Evolutionary conservation across 2,888 invertebrate genomes (phyloP).

Genomic region (Druceiella hillmani): DNA sequence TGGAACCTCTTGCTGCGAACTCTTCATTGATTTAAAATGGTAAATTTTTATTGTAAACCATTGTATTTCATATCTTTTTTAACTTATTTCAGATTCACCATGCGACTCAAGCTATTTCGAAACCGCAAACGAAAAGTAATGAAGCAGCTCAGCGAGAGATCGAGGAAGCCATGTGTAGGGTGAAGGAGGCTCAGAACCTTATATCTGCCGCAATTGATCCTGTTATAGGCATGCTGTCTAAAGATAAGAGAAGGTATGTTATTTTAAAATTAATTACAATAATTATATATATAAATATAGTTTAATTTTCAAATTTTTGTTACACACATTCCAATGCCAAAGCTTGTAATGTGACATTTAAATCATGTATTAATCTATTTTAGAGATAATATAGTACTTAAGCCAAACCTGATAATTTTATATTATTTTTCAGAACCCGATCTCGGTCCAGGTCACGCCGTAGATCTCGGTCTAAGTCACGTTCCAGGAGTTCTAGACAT

Average conservation of each 20-base stretch:
- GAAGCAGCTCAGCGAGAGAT: slow-evolving; percentile 94
- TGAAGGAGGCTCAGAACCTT: slow-evolving; percentile 92
- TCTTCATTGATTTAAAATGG: no score
- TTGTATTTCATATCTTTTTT: slow-evolving; percentile 14
- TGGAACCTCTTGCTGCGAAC: no score
- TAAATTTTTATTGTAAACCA: no score
- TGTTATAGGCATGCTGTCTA: slow-evolving; percentile 79
- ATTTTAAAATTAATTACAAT: background rate
- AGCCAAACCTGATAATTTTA: no score
- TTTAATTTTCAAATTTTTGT: slow-evolving; percentile 5
- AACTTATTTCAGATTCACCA: slow-evolving; percentile 65
- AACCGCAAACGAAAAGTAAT: slow-evolving; percentile 92
- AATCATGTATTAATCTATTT: slow-evolving; percentile 4
- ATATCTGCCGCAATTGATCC: slow-evolving; percentile 93
- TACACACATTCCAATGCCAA: background rate
- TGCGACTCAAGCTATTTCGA: slow-evolving; percentile 85
- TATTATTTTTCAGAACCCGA: slow-evolving; percentile 37
- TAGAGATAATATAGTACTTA: slow-evolving; percentile 33
- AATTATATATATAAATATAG: background rate
- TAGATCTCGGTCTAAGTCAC: slow-evolving; percentile 54
- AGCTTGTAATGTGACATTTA: background rate
- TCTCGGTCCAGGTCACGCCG: slow-evolving; percentile 61
- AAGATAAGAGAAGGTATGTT: slow-evolving; percentile 67
- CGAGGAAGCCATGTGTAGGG: slow-evolving; percentile 94
- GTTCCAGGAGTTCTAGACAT: slow-evolving; percentile 50